Evolutionary conservation across 2,797 vertebrate genomes (phyloP).

Genomic region (Microcaecilia unicolor): DNA sequence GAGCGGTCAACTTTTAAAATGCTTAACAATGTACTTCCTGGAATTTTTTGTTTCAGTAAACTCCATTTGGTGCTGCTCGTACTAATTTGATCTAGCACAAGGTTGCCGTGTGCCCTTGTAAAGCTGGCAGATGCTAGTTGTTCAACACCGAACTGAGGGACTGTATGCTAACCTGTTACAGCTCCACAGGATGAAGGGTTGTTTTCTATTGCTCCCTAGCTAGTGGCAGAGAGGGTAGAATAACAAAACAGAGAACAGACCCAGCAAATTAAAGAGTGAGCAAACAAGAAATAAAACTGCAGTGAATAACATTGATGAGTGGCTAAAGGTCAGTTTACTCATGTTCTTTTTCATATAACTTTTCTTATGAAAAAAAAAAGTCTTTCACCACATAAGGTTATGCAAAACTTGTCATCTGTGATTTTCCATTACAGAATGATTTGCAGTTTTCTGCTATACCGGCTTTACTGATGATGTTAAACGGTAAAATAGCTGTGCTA

Average conservation of each 20-base stretch:
- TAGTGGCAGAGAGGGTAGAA: neutral
- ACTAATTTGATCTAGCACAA: too few relatives aligned
- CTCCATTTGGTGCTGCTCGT: too few relatives aligned
- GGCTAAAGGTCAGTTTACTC: neutral
- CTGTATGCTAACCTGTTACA: neutral
- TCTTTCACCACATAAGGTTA: constrained; percentile 1
- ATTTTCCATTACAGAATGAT: constrained; percentile 29
- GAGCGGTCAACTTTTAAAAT: too few relatives aligned
- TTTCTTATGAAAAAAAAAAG: neutral
- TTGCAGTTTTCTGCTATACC: constrained; percentile 34
- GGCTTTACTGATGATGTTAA: constrained; percentile 10
- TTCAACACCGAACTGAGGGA: neutral
- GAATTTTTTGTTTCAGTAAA: too few relatives aligned
- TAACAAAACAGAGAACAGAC: neutral
- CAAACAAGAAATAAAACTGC: neutral
- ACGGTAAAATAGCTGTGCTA: constrained; percentile 25
- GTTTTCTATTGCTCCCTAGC: neutral
- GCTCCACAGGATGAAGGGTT: too few relatives aligned
- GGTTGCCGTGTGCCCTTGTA: neutral
- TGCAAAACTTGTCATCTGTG: constrained; percentile 12
- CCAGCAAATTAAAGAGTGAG: neutral
- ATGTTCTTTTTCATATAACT: neutral
- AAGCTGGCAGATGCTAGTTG: neutral
- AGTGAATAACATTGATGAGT: neutral
- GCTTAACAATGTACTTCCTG: too few relatives aligned